These are phyloP conservation scores for Heliconius sara DNA, from an alignment of 2,888 invertebrate species.

Conservation along the genomic window DNA sequence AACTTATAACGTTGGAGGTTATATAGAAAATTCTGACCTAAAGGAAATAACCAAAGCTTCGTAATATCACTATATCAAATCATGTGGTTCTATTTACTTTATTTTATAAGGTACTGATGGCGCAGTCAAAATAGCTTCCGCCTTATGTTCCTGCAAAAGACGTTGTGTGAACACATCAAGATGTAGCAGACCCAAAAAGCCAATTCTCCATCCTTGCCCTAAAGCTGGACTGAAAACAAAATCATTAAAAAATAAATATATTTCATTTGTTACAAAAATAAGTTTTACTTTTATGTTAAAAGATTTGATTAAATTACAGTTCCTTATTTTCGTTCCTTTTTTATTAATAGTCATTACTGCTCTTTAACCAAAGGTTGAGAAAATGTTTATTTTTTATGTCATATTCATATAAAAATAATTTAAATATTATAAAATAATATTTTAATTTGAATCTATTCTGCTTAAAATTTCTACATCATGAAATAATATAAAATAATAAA, in stretches of 20 bases:
- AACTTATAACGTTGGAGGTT: too few species aligned
- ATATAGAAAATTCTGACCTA: too few species aligned
- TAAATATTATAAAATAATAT: neutral
- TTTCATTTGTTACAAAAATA: too few species aligned
- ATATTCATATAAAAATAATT: neutral
- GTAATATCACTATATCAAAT: too few species aligned
- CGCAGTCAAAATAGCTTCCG: conserved; percentile 92
- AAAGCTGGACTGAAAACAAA: conserved; percentile 88
- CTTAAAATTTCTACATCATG: neutral
- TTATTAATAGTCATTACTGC: too few species aligned
- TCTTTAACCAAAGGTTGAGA: neutral
- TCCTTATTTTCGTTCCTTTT: too few species aligned
- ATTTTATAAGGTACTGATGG: conserved; percentile 93
- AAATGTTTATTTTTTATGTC: neutral
- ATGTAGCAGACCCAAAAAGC: conserved; percentile 93
- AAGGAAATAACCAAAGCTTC: too few species aligned
- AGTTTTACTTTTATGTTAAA: too few species aligned
- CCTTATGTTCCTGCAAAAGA: conserved; percentile 91
- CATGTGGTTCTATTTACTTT: conserved; percentile 56
- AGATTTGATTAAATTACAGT: too few species aligned
- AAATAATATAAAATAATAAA: neutral
- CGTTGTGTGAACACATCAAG: conserved; percentile 95
- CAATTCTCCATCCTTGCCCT: conserved; percentile 94
- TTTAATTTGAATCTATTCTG: neutral
- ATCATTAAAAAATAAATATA: neutral